These are phyloP conservation scores for Acrobasis suavella DNA, from an alignment of 2,888 invertebrate species.

Conservation along the genomic window DNA sequence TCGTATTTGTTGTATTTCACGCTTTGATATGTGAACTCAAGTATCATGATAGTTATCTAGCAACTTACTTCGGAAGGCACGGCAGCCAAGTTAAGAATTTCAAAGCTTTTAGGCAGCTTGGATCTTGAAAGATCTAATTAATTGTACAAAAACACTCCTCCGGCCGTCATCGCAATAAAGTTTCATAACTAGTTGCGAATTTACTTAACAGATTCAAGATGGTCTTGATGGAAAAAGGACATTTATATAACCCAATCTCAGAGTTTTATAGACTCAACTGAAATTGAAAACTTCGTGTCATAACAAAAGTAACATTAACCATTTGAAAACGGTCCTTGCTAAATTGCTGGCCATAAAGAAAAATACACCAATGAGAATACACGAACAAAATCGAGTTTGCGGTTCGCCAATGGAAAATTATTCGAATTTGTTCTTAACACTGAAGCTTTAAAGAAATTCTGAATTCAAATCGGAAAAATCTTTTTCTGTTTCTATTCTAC, in stretches of 20 bases:
- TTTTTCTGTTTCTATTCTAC: not conserved
- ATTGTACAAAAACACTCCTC: too few relatives aligned
- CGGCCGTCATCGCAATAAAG: too few relatives aligned
- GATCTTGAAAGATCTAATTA: too few relatives aligned
- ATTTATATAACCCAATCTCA: constrained; percentile 14
- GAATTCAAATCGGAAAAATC: constrained; percentile 10
- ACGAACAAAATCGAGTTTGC: constrained; percentile 3
- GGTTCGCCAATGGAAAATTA: constrained; percentile 15
- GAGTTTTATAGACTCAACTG: constrained; percentile 18
- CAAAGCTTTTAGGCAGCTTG: too few relatives aligned
- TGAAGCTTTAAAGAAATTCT: constrained; percentile 6
- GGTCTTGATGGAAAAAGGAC: not conserved
- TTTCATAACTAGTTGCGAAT: too few relatives aligned
- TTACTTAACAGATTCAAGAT: too few relatives aligned
- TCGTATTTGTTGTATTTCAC: too few relatives aligned
- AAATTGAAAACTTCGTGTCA: constrained; percentile 22
- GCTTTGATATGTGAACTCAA: too few relatives aligned
- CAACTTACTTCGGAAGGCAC: too few relatives aligned
- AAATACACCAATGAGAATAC: constrained; percentile 9
- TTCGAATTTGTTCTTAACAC: constrained; percentile 18
- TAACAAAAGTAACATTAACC: constrained; percentile 18
- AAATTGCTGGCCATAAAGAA: constrained; percentile 23
- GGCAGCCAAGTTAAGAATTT: too few relatives aligned
- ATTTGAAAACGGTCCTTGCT: constrained; percentile 20
- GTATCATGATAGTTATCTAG: too few relatives aligned